phyloP scores from a whole-genome alignment of 2,113 vertebrate species.

The Prunella fulvescens region DNA sequence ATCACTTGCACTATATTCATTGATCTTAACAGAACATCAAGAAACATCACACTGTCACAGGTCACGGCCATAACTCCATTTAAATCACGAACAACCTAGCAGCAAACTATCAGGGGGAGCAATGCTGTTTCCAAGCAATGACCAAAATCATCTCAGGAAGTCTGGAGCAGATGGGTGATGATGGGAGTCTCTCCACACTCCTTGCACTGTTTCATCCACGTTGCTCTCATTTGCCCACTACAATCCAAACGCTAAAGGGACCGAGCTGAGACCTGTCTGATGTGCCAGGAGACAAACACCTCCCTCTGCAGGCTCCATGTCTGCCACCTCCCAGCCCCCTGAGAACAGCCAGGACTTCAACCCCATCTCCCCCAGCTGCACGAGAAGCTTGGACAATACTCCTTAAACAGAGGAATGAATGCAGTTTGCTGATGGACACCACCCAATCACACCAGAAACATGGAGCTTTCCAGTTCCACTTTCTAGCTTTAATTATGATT shows the following conservation, averaged over 20 bases:
- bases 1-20: not conserved
- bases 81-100: not conserved
- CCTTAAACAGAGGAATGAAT: not conserved
- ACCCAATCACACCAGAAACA: not conserved
- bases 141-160: not conserved
- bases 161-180: accelerated
- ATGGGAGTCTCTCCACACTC: not conserved
- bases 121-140: not conserved
- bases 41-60: not conserved
- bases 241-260: not conserved
- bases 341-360: not conserved
- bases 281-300: not conserved
- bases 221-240: not conserved
- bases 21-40: not conserved
- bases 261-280: not conserved
- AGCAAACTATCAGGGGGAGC: not conserved
- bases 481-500: not conserved
- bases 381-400: not conserved
- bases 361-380: accelerated
- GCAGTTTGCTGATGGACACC: not conserved
- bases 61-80: not conserved
- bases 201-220: not conserved
- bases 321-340: not conserved
- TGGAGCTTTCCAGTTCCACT: not conserved
- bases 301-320: not conserved